Evolutionary conservation across 1,140 invertebrate species (phyloP).

Genomic region (Caenorhabditis remanei): DNA sequence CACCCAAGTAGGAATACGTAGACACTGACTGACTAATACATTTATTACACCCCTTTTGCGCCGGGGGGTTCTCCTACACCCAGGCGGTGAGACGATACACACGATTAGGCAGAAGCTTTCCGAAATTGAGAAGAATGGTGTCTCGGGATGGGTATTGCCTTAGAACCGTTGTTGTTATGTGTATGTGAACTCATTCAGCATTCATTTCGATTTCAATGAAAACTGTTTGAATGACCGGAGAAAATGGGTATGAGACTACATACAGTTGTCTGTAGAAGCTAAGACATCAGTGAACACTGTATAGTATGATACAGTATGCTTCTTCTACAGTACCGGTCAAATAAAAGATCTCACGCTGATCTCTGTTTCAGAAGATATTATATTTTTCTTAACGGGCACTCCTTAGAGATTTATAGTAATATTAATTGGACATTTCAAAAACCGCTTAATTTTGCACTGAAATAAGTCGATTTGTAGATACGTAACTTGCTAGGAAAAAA

Average conservation of each 20-base stretch:
- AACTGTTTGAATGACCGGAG: not conserved
- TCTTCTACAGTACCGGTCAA: too few species aligned
- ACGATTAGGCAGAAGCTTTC: conserved; percentile 51
- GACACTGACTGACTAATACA: conserved; percentile 53
- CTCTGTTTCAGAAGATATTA: too few species aligned
- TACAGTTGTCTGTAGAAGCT: not conserved
- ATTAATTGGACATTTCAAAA: too few species aligned
- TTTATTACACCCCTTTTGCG: conserved; percentile 54
- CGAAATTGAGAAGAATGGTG: conserved; percentile 25
- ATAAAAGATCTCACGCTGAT: too few species aligned
- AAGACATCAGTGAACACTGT: too few species aligned
- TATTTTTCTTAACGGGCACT: too few species aligned
- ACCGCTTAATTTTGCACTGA: too few species aligned
- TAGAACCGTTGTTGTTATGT: conserved; percentile 17
- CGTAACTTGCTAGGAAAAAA: too few species aligned
- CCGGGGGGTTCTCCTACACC: not conserved
- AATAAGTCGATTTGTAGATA: too few species aligned
- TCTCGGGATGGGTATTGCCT: conserved; percentile 33
- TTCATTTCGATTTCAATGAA: not conserved
- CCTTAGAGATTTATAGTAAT: too few species aligned
- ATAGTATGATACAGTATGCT: too few species aligned
- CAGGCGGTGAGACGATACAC: conserved; percentile 53
- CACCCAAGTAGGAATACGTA: conserved; percentile 30
- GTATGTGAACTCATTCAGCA: not conserved
- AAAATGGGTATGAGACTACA: not conserved